Percentiles rank a stretch among this genome's conserved stretches.
phyloP scores from a whole-genome alignment of 2,113 vertebrate genomes.

The Atherinomorus stipes region DNA sequence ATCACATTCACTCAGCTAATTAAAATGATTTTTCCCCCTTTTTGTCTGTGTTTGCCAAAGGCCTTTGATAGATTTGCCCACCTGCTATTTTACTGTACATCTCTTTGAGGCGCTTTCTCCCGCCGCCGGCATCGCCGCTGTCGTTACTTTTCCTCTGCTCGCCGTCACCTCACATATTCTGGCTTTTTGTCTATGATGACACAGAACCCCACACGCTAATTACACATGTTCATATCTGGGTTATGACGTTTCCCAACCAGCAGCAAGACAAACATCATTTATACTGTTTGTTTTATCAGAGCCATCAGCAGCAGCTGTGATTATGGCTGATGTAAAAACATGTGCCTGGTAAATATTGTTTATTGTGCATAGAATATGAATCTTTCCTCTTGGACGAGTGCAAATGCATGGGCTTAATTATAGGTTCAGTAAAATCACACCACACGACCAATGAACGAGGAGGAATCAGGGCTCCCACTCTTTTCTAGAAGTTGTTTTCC shows the following conservation, averaged over 20 bases:
- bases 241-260: conserved; percentile 6
- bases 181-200: conserved; percentile 38
- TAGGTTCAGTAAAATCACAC: no score
- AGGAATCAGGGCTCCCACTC: no score
- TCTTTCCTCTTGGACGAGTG: no score
- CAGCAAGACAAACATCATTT: background rate
- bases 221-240: conserved; percentile 2
- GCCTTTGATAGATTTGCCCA: conserved; percentile 93
- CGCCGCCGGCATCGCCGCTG: no score
- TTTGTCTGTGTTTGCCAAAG: conserved; percentile 80
- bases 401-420: no score
- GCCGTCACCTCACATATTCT: conserved; percentile 20
- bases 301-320: no score
- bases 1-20: conserved; percentile 99
- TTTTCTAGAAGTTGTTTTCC: no score
- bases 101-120: conserved; percentile 30
- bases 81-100: conserved; percentile 87
- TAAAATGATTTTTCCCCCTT: conserved; percentile 91
- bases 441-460: no score
- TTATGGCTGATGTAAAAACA: no score
- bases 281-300: conserved; percentile 36
- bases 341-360: background rate
- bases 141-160: no score
- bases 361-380: no score
- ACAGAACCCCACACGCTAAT: conserved; percentile 34